Evolutionary conservation across 2,797 vertebrate species (phyloP).

Genomic region (Phyllotis vaccarum): DNA sequence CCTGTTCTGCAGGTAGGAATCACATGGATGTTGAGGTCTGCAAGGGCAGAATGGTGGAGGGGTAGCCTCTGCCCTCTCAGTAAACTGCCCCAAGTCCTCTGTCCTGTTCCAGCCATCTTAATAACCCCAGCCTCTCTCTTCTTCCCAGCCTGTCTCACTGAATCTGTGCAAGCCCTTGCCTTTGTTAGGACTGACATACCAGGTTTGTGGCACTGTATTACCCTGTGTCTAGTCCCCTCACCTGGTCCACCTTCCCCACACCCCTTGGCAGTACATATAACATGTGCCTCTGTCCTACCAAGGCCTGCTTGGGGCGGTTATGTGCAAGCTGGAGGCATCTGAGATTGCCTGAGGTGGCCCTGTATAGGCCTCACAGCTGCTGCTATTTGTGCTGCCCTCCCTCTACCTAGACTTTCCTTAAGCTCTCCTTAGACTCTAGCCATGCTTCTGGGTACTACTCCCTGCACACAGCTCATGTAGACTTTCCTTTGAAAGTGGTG

Average conservation of each 20-base stretch:
- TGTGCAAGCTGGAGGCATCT: not conserved
- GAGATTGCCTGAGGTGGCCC: not conserved
- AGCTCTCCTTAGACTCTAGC: not conserved
- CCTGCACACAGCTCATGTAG: rapidly evolving
- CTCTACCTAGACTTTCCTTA: not conserved
- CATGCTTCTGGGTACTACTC: not conserved
- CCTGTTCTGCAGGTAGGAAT: slow-evolving; percentile 95
- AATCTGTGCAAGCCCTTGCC: not conserved
- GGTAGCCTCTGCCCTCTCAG: too few relatives aligned
- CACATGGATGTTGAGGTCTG: not conserved
- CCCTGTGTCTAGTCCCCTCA: not conserved
- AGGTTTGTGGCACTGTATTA: not conserved
- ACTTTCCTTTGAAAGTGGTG: not conserved
- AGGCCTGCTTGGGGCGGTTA: not conserved
- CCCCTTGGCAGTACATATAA: not conserved
- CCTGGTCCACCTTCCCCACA: not conserved
- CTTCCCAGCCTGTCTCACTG: not conserved
- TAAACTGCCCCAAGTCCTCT: not conserved
- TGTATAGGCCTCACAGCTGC: not conserved
- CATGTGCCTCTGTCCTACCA: not conserved
- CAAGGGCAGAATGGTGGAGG: not conserved
- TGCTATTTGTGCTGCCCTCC: not conserved
- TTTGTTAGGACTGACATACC: not conserved
- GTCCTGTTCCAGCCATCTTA: not conserved
- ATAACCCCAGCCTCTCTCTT: not conserved